Base-by-base conservation (phyloP, 2,888 invertebrate genomes). In the Drosophila incognita region DNA sequence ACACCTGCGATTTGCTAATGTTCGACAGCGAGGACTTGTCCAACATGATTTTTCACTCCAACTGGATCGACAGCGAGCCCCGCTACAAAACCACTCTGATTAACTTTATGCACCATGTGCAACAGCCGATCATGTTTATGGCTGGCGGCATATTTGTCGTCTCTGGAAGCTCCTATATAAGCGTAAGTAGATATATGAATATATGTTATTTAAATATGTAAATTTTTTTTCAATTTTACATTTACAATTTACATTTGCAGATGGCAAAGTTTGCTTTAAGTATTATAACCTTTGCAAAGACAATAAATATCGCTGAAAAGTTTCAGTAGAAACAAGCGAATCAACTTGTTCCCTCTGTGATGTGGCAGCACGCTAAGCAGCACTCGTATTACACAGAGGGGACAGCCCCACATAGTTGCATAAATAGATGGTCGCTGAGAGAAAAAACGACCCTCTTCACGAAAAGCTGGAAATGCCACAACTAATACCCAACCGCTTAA, bases 221-320 rank as follows among this genome's bases (percentile, higher is more conserved):
- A 2, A 21, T 21, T 4, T 6, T 21, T 38, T 27, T 42, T 31
- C 6, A 36, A 15, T 15, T 36, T 21, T 21, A 52, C 2, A 21
- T 21, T 21, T 29, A 10, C 1, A 13, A n/a, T 21, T 11, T 31
- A 15, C 10, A 24, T 8, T 70, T 59, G 18, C 74, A 91, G 90
- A 82, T 89, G 73, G 79, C 87, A 36, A 91, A 89, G 63, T 82
- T 89, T 61, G 91, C 89, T 18, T 89, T 90, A 71, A 89, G 83
- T 63, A 64, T 89, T 42, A 79, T 91, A 21, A 91, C 91, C 6
- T 76, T 90, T 18, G 81, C 88, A 40, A 64, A 63, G 18, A 79
- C 83, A 65, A 87, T 89, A 85, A 83, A 90, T 69, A 69, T 91
- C 46, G 81, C 76, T 4, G 85, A 82, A 10, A 49, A 56, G 38